phyloP scores from a whole-genome alignment of 2,113 vertebrate species.

The Pristiophorus japonicus region DNA sequence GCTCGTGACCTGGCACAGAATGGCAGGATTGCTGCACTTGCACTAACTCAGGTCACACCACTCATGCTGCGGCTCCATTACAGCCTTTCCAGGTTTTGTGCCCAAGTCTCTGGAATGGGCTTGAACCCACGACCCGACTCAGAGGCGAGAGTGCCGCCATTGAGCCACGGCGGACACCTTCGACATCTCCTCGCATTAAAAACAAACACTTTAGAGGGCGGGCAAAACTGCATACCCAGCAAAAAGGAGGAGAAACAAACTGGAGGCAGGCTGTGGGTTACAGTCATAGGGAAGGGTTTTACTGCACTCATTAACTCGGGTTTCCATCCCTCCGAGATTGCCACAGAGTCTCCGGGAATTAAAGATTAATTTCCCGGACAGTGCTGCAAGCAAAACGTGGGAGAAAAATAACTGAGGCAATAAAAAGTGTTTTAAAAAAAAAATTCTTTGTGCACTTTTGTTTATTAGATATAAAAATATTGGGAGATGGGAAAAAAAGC shows the following conservation, averaged over 20 bases:
- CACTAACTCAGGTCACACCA: background rate
- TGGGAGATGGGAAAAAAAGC: background rate
- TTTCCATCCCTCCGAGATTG: too few relatives aligned
- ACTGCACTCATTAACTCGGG: too few relatives aligned
- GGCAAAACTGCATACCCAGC: background rate
- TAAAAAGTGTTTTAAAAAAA: background rate
- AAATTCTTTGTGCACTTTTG: too few relatives aligned
- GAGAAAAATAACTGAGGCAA: background rate
- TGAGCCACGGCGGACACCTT: background rate
- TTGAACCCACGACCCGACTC: background rate
- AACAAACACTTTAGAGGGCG: background rate
- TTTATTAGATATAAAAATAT: background rate
- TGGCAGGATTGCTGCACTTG: background rate
- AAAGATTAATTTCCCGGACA: background rate
- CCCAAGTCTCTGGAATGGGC: background rate
- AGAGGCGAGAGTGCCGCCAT: background rate
- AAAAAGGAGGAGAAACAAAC: background rate
- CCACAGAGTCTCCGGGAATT: background rate
- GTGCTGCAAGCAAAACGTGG: background rate
- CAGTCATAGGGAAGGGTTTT: too few relatives aligned
- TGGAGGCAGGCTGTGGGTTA: background rate
- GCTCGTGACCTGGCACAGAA: background rate
- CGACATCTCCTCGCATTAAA: background rate
- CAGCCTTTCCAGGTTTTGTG: background rate
- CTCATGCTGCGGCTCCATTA: background rate